Base-by-base conservation (phyloP, 2,888 invertebrate species). In the Nipponacmea schrenckii region DNA sequence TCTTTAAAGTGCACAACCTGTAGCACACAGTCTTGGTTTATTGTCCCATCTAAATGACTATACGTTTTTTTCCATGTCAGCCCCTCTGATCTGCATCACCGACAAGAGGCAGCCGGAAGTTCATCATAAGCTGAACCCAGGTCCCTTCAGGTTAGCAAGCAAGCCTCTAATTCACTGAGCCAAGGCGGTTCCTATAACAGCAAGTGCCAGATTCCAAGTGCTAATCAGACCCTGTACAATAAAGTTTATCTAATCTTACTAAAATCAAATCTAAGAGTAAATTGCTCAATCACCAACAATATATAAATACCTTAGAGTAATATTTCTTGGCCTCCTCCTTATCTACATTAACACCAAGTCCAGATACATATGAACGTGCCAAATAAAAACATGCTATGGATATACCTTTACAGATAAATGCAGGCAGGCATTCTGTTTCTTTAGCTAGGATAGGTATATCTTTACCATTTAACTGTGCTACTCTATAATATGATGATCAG, bases 351-450 rank as follows among this genome's bases (percentile, higher is more conserved):
- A 87, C 75, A 3, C 88, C 88, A 27, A 80, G 75, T 0, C 88
- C 89, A 31, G 78, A 78, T 15, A 85, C 80, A 62, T 88, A 77
- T 78, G 87, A 88, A 15, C 88, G 77, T 8, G 85, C 89, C 77
- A 86, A 86, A 77, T 84, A 86, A 79, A 88, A 89, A 77, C 83
- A 84, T 4, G 86, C 86, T 71, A 87, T 77, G 56, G 86, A 77
- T 24, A 89, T 86, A 24, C 89, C 89, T 75, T 88, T 89, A 15
- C 77, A 67, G 26, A 88, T 81, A 77, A 80, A 88, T 14, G 72
- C 74, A 17, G 84, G 83, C 20, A 88, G 74, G 74, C 88, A 88
- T 71, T 86, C 86, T 8, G 88, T 88, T 76, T 86, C 85, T 66
- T 74, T 64, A 48, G 87, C 81, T 20, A 88, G 80, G 20, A 83